Base-by-base conservation (phyloP, 2,797 vertebrate species). In the Lepidocolaptes lacrymiger region DNA sequence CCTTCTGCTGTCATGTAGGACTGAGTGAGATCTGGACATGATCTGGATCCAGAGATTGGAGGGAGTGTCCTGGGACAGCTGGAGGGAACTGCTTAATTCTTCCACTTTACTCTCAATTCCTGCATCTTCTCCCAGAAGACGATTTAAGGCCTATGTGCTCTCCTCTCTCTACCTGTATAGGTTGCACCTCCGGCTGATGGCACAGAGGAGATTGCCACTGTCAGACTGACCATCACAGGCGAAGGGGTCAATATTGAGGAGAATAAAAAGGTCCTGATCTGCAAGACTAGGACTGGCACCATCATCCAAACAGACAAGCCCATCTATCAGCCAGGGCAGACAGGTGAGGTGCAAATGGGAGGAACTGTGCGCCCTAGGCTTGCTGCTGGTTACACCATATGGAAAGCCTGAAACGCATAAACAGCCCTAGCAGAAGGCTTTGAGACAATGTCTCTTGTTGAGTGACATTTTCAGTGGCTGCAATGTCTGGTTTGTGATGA, bases 271-370 rank as follows among this genome's bases (percentile, higher is more conserved):
- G 93, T 99, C 54, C 79, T 98, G 54, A 98, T 99, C 18, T 76
- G 26, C 19, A 97, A 96, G 23, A 56, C 95, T 2, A 51, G 71
- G 21, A 96, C 92, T 9, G 91, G 98, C 58, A 97, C 96, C 56
- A 88, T 99, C 66, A 89, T 99, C 77, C 98, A 98, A 85, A 98
- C 98, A 5, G 98, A 99, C 88, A 99, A 98, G 85, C 98, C 98
- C 6, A 64, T 98, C 91, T 99, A 99, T 96, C 98, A 98, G 64
- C 98, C 98, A 23, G 98, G 98, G 66, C 97, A 99, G 89, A 98
- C 93, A 12, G 97, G 98, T 99, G 94, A 94, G 97, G 68, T 49
- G 30, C 34, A 51, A 51, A 51, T 7, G 18, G 27, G 71, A 91
- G 30, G 59, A 82, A 12, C 18, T 4, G 12, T 9, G 16, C 15